Conservation (phyloP, 2,888 invertebrate species). For the Iphiclides podalirius region DNA sequence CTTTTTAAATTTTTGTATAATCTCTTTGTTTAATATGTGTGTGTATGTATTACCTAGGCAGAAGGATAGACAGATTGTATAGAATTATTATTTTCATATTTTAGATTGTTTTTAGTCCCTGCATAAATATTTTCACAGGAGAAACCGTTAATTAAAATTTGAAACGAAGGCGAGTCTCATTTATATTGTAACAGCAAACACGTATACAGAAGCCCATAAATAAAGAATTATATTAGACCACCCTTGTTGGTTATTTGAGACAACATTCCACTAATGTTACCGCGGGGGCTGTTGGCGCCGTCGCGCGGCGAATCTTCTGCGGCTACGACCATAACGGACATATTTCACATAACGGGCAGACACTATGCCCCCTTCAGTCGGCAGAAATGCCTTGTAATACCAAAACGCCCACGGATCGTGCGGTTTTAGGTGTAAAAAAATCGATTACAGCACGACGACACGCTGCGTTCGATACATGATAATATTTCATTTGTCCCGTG, state of each 20-base stretch:
- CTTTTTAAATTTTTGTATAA: too few relatives aligned
- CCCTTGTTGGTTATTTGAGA: slow-evolving; percentile 65
- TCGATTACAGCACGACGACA: slow-evolving; percentile 77
- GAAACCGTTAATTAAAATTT: too few relatives aligned
- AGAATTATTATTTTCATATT: too few relatives aligned
- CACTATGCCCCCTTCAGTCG: slow-evolving; percentile 44
- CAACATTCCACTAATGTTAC: slow-evolving; percentile 55
- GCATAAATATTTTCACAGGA: too few relatives aligned
- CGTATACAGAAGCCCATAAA: slow-evolving; percentile 34
- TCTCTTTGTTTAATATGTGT: too few relatives aligned
- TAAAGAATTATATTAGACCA: slow-evolving; percentile 49
- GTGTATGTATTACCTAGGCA: too few relatives aligned
- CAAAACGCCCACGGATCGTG: slow-evolving; percentile 69
- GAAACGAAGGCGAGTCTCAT: too few relatives aligned
- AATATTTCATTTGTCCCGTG: slow-evolving; percentile 71
- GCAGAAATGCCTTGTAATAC: slow-evolving; percentile 74
- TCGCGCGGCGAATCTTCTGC: slow-evolving; percentile 53
- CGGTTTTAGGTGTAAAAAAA: slow-evolving; percentile 80
- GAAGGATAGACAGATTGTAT: too few relatives aligned
- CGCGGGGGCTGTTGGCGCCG: slow-evolving; percentile 44
- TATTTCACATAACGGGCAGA: slow-evolving; percentile 68
- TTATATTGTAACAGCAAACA: too few relatives aligned
- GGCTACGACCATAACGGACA: slow-evolving; percentile 71
- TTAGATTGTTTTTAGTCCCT: too few relatives aligned
- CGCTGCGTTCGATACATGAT: slow-evolving; percentile 76